These are phyloP conservation scores for Drosophila mayaguana DNA, from an alignment of 2,888 invertebrate species.

Conservation along the genomic window DNA sequence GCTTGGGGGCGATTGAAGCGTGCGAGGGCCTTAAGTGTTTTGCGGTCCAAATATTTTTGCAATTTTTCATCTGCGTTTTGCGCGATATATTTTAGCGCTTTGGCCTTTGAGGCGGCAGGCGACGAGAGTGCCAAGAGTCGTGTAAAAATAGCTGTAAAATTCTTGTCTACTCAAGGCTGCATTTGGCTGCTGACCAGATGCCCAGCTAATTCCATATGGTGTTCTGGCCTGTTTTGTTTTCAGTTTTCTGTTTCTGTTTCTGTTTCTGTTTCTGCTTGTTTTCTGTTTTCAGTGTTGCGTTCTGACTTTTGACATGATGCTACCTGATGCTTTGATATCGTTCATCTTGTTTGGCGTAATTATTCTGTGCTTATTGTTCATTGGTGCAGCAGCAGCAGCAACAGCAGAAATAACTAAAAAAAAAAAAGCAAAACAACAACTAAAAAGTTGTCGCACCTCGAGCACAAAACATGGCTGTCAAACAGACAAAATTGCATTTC, in stretches of 20 bases:
- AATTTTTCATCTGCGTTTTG: conserved; percentile 61
- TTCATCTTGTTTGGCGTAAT: conserved; percentile 12
- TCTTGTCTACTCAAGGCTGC: conserved; percentile 49
- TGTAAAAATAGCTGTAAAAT: conserved; percentile 76
- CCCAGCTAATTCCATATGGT: conserved; percentile 47
- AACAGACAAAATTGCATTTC: conserved; percentile 15
- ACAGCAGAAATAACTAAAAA: too few relatives aligned
- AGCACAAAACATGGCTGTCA: conserved; percentile 18
- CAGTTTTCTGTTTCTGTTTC: neutral
- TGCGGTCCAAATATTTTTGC: conserved; percentile 63
- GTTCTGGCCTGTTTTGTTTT: neutral
- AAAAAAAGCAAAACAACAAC: conserved; percentile 10
- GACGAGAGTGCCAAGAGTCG: conserved; percentile 33
- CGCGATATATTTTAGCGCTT: conserved; percentile 51
- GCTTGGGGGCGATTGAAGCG: neutral
- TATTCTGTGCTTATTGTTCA: conserved; percentile 4
- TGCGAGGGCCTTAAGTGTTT: conserved; percentile 51
- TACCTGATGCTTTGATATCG: conserved; percentile 42
- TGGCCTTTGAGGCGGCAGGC: conserved; percentile 34
- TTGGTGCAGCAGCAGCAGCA: neutral
- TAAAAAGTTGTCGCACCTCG: conserved; percentile 8
- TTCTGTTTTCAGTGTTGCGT: neutral
- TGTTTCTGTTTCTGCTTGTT: neutral
- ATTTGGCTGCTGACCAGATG: conserved; percentile 28
- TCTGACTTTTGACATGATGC: conserved; percentile 15